Evolutionary conservation across 2,888 invertebrate genomes (phyloP), one percentile per base, ranked within the genome.

Genomic region (Caenorhabditis zanzibari): DNA sequence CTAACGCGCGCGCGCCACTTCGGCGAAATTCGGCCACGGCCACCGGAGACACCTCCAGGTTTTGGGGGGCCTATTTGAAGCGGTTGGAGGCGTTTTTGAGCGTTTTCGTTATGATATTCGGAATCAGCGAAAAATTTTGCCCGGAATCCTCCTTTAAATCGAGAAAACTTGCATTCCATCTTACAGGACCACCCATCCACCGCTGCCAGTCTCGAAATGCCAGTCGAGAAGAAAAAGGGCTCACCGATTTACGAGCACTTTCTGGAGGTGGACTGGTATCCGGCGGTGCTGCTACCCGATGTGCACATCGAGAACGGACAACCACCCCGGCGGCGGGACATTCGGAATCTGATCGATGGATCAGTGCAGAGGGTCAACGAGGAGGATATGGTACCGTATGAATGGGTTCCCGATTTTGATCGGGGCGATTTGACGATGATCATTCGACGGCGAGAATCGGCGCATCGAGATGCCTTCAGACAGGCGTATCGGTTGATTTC

Each of bases 381-480:
- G n/a, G 61, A 69, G 16, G 52, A 69, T 19, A 16, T 77, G 12
- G 12, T 77, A 19, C 77, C 77, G 5, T 63, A 56, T 22, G 16
- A 56, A 7, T 77, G 77, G 69, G 1, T 77, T 10, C 71, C 77
- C 1, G 14, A 16, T 1, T 69, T 47, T 38, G 16, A 19, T 5
- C 0, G 2, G 14, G 14, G 4, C 0, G 73, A 54, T 7, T 22
- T 9, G 6, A n/a, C 9, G 19, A 26, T 14, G n/a, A 56, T 64
- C 14, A 16, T 66, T n/a, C 24, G 5, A 5, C n/a, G 32, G 22
- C 22, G 47, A 28, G 28, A 26, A 14, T 10, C 16, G 1, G 44
- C 10, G 38, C 44, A 6, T 14, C n/a, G 44, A 4, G 19, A 19
- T 1, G 12, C 1, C 2, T 64, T 64, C 44, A 19, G 3, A 16